Conservation (phyloP, 2,888 invertebrate genomes). For the Nymphalis polychloros region DNA sequence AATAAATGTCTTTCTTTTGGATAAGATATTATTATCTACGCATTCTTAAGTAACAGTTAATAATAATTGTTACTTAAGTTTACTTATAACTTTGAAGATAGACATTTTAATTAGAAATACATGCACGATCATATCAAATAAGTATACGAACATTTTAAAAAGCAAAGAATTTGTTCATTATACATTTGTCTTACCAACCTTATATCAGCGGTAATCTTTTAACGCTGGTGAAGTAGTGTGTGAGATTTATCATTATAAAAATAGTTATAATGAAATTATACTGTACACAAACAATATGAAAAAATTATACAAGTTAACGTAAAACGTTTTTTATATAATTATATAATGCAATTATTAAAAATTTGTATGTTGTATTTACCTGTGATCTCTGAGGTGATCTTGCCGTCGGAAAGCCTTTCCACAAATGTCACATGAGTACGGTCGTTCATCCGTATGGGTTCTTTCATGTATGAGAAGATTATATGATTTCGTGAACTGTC, state of each 20-base stretch:
- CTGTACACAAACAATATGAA: not conserved
- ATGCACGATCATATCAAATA: not conserved
- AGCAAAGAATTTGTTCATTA: not conserved
- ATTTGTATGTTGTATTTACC: constrained; percentile 83
- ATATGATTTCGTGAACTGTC: constrained; percentile 98
- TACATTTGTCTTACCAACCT: not conserved
- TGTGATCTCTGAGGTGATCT: constrained; percentile 96
- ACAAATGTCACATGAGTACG: constrained; percentile 98
- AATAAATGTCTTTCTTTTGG: constrained; percentile 34
- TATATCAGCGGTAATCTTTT: not conserved
- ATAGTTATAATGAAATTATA: not conserved
- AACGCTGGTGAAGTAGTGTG: not conserved
- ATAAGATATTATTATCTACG: constrained; percentile 18
- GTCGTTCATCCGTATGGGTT: constrained; percentile 98
- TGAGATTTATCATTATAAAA: not conserved
- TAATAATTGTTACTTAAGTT: not conserved
- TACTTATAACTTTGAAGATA: not conserved
- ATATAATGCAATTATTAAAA: too few relatives aligned
- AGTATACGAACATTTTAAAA: not conserved
- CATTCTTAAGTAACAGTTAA: not conserved
- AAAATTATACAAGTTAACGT: not conserved
- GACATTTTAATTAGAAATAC: not conserved
- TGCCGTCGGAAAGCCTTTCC: constrained; percentile 98
- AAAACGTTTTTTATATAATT: constrained; percentile 4
- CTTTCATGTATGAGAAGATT: constrained; percentile 98